Conservation (phyloP, 2,888 invertebrate genomes). For the Tineola bisselliella region DNA sequence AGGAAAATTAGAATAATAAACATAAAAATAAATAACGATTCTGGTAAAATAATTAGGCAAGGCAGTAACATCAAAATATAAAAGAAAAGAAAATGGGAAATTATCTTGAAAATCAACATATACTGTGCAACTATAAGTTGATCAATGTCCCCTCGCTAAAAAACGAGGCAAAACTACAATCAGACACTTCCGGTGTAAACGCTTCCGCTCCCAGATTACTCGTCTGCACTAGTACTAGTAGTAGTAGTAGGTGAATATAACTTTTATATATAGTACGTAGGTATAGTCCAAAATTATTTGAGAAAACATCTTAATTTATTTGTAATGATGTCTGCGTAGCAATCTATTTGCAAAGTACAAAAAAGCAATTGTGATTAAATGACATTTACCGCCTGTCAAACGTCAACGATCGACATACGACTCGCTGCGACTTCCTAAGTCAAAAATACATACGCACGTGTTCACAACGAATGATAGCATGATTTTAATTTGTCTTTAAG, state of each 20-base stretch:
- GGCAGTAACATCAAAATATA: too few relatives aligned
- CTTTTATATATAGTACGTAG: background rate
- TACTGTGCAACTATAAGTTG: constrained; percentile 22
- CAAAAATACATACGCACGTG: constrained; percentile 30
- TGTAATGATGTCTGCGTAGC: background rate
- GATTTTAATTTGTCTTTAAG: background rate
- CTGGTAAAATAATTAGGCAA: too few relatives aligned
- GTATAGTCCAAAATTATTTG: background rate
- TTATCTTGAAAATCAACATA: constrained; percentile 22
- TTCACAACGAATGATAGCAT: background rate
- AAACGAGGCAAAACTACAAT: constrained; percentile 41
- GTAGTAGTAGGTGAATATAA: background rate
- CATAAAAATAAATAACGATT: too few relatives aligned
- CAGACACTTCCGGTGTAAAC: constrained; percentile 36
- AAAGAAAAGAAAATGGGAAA: background rate
- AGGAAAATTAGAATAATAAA: background rate
- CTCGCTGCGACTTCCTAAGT: constrained; percentile 26
- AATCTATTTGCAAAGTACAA: constrained; percentile 8
- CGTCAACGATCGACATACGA: constrained; percentile 26
- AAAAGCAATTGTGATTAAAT: constrained; percentile 3
- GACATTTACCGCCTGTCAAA: constrained; percentile 17
- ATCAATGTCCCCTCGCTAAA: constrained; percentile 36
- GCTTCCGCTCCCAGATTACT: constrained; percentile 5
- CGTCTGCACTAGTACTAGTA: background rate
- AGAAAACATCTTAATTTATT: background rate